phyloP scores from a whole-genome alignment of 2,113 vertebrate species.

The Fulmarus glacialis region DNA sequence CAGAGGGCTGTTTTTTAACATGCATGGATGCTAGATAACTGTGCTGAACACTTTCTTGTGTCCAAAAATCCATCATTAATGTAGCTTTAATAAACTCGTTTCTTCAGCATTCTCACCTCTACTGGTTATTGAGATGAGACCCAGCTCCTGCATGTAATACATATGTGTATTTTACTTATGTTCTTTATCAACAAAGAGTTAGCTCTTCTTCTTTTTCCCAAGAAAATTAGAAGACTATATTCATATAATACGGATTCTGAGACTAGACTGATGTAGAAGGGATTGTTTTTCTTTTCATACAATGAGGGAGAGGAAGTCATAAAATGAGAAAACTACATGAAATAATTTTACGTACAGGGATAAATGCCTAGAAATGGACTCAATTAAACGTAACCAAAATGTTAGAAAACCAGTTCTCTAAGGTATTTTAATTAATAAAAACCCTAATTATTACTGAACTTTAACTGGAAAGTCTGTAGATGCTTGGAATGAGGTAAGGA shows the following conservation, averaged over 20 bases:
- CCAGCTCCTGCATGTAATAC: background rate
- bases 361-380: slow-evolving; percentile 36
- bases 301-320: background rate
- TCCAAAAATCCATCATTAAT: background rate
- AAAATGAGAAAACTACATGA: slow-evolving; percentile 18
- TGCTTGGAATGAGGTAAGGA: background rate
- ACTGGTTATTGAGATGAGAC: background rate
- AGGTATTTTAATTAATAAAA: slow-evolving; percentile 72
- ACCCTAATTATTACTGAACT: slow-evolving; percentile 32
- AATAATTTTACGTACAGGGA: slow-evolving; percentile 40
- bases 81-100: slow-evolving; percentile 4
- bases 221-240: slow-evolving; percentile 31
- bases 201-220: background rate
- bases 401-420: background rate
- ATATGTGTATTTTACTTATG: slow-evolving; percentile 19
- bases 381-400: slow-evolving; percentile 35
- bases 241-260: background rate
- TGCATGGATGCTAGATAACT: background rate
- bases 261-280: background rate
- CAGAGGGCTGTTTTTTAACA: background rate
- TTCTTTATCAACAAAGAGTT: slow-evolving; percentile 33
- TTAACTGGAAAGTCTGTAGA: slow-evolving; percentile 66
- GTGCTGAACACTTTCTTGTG: background rate
- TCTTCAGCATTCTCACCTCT: slow-evolving; percentile 15
- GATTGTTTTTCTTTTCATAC: background rate